phyloP scores from a whole-genome alignment of 1,140 invertebrate genomes.

The Helicoverpa armigera region DNA sequence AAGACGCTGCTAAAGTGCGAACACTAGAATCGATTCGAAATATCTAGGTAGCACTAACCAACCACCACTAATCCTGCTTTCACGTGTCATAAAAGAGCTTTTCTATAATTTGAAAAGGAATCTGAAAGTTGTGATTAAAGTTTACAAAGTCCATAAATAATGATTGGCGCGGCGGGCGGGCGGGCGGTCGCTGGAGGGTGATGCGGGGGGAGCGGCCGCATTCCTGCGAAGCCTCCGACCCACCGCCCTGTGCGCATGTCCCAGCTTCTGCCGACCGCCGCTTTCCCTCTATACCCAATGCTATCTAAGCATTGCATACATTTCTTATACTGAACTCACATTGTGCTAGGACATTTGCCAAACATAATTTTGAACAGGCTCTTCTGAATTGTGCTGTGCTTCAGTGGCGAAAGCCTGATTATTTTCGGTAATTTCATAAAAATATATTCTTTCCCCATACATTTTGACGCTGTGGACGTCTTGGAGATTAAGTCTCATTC shows the following conservation, averaged over 20 bases:
- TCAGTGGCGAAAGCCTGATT: no score
- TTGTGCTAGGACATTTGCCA: no score
- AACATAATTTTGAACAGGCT: no score
- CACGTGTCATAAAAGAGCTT: conserved; percentile 29
- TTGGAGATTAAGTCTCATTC: no score
- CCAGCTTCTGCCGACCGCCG: conserved; percentile 60
- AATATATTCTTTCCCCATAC: no score
- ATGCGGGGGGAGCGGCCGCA: conserved; percentile 69
- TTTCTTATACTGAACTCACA: no score
- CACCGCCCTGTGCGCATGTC: conserved; percentile 68
- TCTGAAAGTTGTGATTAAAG: conserved; percentile 46
- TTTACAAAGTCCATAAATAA: conserved; percentile 51
- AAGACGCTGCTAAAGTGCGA: no score
- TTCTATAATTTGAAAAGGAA: conserved; percentile 28
- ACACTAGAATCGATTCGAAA: neutral
- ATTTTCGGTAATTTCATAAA: no score
- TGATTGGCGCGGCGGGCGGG: conserved; percentile 59
- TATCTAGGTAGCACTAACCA: neutral
- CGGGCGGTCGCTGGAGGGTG: conserved; percentile 51
- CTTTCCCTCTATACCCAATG: conserved; percentile 64
- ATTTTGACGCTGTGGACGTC: no score
- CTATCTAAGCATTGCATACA: conserved; percentile 36
- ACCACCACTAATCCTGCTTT: neutral
- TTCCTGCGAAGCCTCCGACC: conserved; percentile 81
- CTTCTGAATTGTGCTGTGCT: no score